phyloP scores from a whole-genome alignment of 37 sponge, comb jelly and placozoan species.

The Tethya wilhelma region DNA sequence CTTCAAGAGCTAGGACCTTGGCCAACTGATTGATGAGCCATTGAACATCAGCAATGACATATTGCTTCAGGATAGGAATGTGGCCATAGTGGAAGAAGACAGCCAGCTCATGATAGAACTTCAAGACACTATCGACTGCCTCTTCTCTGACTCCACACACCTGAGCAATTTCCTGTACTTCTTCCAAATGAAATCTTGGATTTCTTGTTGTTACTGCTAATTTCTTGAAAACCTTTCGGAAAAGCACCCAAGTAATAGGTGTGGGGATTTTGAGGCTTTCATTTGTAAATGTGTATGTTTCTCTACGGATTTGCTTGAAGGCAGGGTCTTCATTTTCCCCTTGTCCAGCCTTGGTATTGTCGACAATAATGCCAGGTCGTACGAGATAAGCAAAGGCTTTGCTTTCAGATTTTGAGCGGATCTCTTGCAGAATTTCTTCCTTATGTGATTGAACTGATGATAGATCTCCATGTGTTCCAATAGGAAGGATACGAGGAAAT shows the following conservation, averaged over 20 bases:
- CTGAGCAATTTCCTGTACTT: conserved; percentile 23
- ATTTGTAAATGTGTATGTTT: conserved; percentile 24
- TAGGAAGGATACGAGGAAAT: conserved; percentile 31
- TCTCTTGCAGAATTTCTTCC: neutral
- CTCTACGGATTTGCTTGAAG: neutral
- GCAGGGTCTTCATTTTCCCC: conserved; percentile 38
- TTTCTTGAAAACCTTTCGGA: conserved; percentile 46
- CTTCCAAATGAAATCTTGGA: conserved; percentile 3
- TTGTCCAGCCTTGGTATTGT: conserved; percentile 64
- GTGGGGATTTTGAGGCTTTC: conserved; percentile 13
- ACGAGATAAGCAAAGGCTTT: conserved; percentile 31
- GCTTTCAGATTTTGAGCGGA: conserved; percentile 3
- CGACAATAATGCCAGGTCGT: conserved; percentile 27
- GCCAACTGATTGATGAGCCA: conserved; percentile 50
- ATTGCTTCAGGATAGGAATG: conserved; percentile 1
- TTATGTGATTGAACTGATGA: neutral
- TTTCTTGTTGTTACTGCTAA: conserved; percentile 6
- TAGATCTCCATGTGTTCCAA: conserved; percentile 54
- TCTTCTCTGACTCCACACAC: conserved; percentile 9
- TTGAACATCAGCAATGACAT: conserved; percentile 43
- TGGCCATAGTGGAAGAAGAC: conserved; percentile 48
- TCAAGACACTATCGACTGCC: conserved; percentile 39
- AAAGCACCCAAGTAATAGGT: conserved; percentile 57
- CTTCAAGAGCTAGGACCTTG: conserved; percentile 26
- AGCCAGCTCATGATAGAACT: conserved; percentile 67